Evolutionary conservation across 2,888 invertebrate genomes (phyloP).

Genomic region (Harmothoe impar): DNA sequence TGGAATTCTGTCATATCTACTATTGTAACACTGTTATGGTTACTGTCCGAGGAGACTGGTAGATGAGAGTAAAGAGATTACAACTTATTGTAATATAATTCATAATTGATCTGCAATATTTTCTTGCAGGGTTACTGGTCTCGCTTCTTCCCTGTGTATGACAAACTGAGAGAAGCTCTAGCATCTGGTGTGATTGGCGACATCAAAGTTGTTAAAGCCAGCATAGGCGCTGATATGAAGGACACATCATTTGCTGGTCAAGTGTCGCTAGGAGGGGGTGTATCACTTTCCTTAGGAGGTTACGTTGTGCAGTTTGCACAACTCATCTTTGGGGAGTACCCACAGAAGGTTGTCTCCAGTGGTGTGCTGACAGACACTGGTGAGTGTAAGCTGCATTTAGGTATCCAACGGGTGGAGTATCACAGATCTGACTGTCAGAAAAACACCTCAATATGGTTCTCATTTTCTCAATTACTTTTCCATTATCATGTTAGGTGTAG

Average conservation of each 20-base stretch:
- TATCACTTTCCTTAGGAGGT: conserved; percentile 75
- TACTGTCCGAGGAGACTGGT: too few relatives aligned
- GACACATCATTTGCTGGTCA: conserved; percentile 85
- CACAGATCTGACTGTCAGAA: too few relatives aligned
- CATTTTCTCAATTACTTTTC: too few relatives aligned
- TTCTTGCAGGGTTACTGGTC: conserved; percentile 90
- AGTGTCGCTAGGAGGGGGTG: conserved; percentile 90
- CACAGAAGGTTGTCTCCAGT: not conserved
- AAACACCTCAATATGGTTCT: too few relatives aligned
- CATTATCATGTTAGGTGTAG: too few relatives aligned
- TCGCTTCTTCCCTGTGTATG: conserved; percentile 91
- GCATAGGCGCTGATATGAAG: conserved; percentile 87
- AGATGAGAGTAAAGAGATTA: too few relatives aligned
- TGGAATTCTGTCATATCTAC: too few relatives aligned
- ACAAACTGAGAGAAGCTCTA: conserved; percentile 88
- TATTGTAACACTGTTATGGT: too few relatives aligned
- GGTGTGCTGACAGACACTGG: not conserved
- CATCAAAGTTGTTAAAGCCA: conserved; percentile 87
- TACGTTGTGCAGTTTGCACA: conserved; percentile 76
- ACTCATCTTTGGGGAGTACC: conserved; percentile 46
- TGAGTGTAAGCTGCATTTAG: not conserved
- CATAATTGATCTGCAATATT: too few relatives aligned
- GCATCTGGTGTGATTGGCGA: conserved; percentile 91
- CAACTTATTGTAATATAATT: too few relatives aligned
- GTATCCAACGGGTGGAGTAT: too few relatives aligned